Evolutionary conservation across 2,113 vertebrate species (phyloP).

Genomic region (Atherinomorus stipes): DNA sequence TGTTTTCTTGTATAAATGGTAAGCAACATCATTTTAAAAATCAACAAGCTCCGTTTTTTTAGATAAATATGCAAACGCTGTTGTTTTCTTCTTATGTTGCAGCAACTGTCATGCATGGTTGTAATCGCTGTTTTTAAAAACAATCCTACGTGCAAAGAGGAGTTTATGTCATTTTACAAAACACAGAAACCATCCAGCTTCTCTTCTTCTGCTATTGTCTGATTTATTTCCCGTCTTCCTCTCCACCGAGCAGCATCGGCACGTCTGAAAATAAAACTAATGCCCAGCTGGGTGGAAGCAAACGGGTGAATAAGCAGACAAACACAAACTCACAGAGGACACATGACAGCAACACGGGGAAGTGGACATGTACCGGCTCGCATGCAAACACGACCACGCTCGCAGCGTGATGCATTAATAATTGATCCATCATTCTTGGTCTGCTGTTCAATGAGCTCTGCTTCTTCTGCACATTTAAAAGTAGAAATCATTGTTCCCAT

Average conservation of each 20-base stretch:
- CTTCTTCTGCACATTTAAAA: conserved; percentile 78
- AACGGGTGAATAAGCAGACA: conserved; percentile 73
- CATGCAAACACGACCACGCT: conserved; percentile 50
- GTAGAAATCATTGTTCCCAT: conserved; percentile 83
- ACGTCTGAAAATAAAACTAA: conserved; percentile 49
- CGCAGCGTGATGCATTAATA: conserved; percentile 77
- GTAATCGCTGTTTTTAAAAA: too few relatives aligned
- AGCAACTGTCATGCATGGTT: too few relatives aligned
- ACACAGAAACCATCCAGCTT: not conserved
- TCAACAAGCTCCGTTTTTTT: too few relatives aligned
- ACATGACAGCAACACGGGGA: conserved; percentile 57
- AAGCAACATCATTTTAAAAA: too few relatives aligned
- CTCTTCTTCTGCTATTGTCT: not conserved
- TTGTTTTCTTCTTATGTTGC: too few relatives aligned
- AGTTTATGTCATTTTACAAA: not conserved
- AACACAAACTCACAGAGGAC: conserved; percentile 62
- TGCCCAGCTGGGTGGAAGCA: conserved; percentile 63
- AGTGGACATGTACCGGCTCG: conserved; percentile 36
- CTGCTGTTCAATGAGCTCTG: conserved; percentile 68
- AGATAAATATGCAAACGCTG: too few relatives aligned
- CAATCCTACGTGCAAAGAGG: too few relatives aligned
- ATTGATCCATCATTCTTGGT: conserved; percentile 77
- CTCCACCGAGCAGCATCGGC: conserved; percentile 21
- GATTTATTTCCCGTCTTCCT: not conserved
- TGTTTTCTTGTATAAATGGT: too few relatives aligned